phyloP scores from a whole-genome alignment of 2,113 vertebrate genomes.

The Apodemus sylvaticus region DNA sequence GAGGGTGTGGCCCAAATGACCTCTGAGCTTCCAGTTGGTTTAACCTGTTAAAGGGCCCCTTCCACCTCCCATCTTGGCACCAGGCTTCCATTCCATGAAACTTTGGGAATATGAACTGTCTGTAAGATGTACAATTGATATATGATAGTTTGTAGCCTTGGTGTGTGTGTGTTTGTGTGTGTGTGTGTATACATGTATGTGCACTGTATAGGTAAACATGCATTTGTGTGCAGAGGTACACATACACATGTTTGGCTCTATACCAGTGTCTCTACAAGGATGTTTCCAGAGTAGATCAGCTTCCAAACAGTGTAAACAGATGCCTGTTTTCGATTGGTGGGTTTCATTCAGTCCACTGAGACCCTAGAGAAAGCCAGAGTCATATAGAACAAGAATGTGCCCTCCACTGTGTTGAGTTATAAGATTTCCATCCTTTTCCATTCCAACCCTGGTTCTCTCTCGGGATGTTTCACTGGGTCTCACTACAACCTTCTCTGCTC shows the following conservation, averaged over 20 bases:
- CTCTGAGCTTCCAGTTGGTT: not conserved
- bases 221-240: not conserved
- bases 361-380: not conserved
- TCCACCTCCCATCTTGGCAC: too few relatives aligned
- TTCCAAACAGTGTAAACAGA: not conserved
- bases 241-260: too few relatives aligned
- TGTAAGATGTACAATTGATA: not conserved
- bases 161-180: not conserved
- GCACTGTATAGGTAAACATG: not conserved
- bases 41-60: not conserved
- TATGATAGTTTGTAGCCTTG: not conserved
- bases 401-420: not conserved
- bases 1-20: not conserved
- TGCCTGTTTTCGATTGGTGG: not conserved
- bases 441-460: not conserved
- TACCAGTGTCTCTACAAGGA: not conserved
- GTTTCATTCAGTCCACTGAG: not conserved
- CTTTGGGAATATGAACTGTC: not conserved
- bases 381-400: not conserved
- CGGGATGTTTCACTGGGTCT: not conserved
- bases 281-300: not conserved
- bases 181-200: not conserved
- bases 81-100: not conserved
- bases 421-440: not conserved
- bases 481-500: not conserved